phyloP scores from a whole-genome alignment of 2,888 invertebrate genomes.

The Thecophora atra region DNA sequence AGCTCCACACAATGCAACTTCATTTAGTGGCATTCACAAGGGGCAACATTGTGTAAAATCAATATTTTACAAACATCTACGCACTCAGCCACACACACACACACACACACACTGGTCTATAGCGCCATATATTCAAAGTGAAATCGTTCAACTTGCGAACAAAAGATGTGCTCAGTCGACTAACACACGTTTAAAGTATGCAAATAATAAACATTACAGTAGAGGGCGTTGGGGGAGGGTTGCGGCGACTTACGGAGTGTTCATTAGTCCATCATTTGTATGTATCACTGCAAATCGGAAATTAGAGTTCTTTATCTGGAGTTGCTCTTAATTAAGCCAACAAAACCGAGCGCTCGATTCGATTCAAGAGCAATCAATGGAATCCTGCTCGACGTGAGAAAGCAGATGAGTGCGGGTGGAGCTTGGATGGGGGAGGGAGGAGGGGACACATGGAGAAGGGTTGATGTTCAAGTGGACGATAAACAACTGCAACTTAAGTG shows the following conservation, averaged over 20 bases:
- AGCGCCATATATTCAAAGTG: neutral
- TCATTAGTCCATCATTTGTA: neutral
- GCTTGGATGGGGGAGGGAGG: too few relatives aligned
- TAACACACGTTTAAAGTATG: neutral
- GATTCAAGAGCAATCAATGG: neutral
- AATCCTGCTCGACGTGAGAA: too few relatives aligned
- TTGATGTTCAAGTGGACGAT: too few relatives aligned
- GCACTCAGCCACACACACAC: neutral
- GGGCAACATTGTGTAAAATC: slow-evolving; percentile 16
- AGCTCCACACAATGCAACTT: neutral
- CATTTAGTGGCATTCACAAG: neutral
- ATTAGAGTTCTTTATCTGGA: slow-evolving; percentile 9
- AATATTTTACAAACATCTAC: neutral
- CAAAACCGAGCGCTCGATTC: neutral
- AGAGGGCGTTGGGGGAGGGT: neutral
- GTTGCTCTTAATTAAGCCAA: slow-evolving; percentile 8
- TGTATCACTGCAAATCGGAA: neutral
- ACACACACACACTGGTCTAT: neutral
- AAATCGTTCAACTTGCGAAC: neutral
- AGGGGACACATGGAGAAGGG: too few relatives aligned
- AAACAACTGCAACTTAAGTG: too few relatives aligned
- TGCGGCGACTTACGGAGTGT: neutral
- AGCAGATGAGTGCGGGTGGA: too few relatives aligned
- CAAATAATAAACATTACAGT: too few relatives aligned
- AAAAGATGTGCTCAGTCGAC: neutral